Base-by-base conservation (phyloP, 2,888 invertebrate species). In the Cetonia aurata region DNA sequence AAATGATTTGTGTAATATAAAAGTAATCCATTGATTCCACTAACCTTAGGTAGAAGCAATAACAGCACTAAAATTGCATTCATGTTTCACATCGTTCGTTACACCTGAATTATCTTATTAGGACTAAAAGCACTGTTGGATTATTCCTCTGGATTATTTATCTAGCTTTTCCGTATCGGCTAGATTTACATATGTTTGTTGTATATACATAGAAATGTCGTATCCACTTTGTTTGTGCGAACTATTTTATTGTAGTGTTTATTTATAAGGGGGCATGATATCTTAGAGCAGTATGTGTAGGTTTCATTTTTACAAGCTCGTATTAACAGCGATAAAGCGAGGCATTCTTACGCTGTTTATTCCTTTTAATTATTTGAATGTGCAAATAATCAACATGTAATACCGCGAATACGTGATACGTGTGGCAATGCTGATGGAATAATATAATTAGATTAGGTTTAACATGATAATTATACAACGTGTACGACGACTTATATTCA, bases 31-130 rank as follows among this genome's bases (percentile, higher is more conserved):
- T 25, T 25, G 1, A 25, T 25, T 25, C 25, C 31, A 55, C 37
- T 33, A 15, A 60, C 19, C 15, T 17, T 3, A 13, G 25, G 33
- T 17, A 33, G 31, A 8, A 48, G 37, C 44, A 56, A 25, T 6
- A 8, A 37, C 2, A 37, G 31, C 42, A 56, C 25, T 13, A n/a
- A 13, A 57, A 50, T 50, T 33, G 37, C 19, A 10, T 50, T 10
- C 68, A 68, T 68, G 9, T 37, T 59, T 37, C 33, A 59, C 55
- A 37, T 17, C 50, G n/a, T 33, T 33, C 50, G n/a, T 33, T 33
- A 13, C 68, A n/a, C 1, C 13, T 37, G 6, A 33, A 52, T 41
- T 53, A 66, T 12, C 15, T 17, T 17, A 3, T 66, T 52, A 9
- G 33, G 50, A 66, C 52, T 66, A 57, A 57, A 37, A 13, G 17